These are phyloP conservation scores for Pachycephus smyrnensis DNA, from an alignment of 2,888 invertebrate genomes.

Conservation along the genomic window DNA sequence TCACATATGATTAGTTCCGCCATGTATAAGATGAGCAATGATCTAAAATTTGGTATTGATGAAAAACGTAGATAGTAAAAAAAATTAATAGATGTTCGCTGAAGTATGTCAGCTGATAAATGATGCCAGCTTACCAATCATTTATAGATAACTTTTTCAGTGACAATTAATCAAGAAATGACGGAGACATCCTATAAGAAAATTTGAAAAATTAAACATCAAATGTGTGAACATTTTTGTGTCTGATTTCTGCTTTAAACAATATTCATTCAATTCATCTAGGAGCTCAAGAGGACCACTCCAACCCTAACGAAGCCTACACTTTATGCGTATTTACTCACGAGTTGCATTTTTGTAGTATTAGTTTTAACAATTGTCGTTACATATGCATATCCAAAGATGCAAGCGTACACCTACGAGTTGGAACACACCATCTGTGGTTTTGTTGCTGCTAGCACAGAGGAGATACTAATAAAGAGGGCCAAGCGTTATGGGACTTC, in stretches of 20 bases:
- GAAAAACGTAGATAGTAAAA: neutral
- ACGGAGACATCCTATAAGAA: too few species aligned
- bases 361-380: too few species aligned
- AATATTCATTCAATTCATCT: neutral
- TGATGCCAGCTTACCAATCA: neutral
- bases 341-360: too few species aligned
- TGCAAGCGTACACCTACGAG: neutral
- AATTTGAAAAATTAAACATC: too few species aligned
- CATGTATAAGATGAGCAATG: neutral
- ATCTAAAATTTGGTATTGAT: neutral
- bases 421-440: neutral
- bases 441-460: neutral
- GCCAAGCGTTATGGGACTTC: too few species aligned
- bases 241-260: neutral
- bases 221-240: neutral
- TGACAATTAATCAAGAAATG: too few species aligned
- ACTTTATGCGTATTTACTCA: too few species aligned
- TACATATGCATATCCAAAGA: neutral
- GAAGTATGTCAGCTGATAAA: neutral
- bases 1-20: neutral
- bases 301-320: neutral
- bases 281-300: neutral
- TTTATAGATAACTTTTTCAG: neutral
- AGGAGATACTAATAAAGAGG: too few species aligned
- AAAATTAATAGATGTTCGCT: neutral